A percentile compares a stretch with the other conserved stretches of the same genome.
Conservation (phyloP, 2,888 invertebrate species). For the Archaeoteleia sp. region DNA sequence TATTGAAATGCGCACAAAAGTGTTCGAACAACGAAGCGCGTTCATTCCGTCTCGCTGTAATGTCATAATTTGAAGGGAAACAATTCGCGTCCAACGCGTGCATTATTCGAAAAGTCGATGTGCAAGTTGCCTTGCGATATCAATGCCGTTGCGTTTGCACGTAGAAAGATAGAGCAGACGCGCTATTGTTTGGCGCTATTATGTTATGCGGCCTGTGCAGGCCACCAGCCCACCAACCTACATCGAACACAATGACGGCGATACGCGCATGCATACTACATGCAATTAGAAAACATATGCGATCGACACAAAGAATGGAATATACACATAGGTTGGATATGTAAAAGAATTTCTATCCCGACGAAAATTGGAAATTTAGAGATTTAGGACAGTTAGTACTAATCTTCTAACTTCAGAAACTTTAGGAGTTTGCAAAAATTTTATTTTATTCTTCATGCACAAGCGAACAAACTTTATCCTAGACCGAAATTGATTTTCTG, state of each 20-base stretch:
- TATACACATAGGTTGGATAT: slow-evolving; percentile 1
- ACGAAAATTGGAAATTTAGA: neutral
- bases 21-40: slow-evolving; percentile 29
- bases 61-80: slow-evolving; percentile 46
- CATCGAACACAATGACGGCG: slow-evolving; percentile 65
- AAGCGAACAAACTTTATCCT: too few relatives aligned
- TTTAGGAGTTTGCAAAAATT: too few relatives aligned
- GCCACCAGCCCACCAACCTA: slow-evolving; percentile 66
- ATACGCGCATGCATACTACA: slow-evolving; percentile 41
- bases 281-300: slow-evolving; percentile 44
- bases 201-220: slow-evolving; percentile 62
- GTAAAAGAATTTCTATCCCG: neutral
- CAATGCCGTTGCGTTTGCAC: slow-evolving; percentile 36
- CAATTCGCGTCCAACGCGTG: slow-evolving; percentile 30
- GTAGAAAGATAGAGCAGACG: slow-evolving; percentile 32
- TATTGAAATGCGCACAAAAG: slow-evolving; percentile 34
- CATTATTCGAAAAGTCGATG: slow-evolving; percentile 45
- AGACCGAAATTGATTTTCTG: too few relatives aligned
- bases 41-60: slow-evolving; percentile 18
- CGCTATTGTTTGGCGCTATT: slow-evolving; percentile 65
- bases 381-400: neutral
- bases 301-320: slow-evolving; percentile 28
- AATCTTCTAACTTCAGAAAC: too few relatives aligned
- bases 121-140: slow-evolving; percentile 38
- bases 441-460: too few relatives aligned